Evolutionary conservation across 1,140 invertebrate genomes (phyloP).

Genomic region (Eciton burchellii): DNA sequence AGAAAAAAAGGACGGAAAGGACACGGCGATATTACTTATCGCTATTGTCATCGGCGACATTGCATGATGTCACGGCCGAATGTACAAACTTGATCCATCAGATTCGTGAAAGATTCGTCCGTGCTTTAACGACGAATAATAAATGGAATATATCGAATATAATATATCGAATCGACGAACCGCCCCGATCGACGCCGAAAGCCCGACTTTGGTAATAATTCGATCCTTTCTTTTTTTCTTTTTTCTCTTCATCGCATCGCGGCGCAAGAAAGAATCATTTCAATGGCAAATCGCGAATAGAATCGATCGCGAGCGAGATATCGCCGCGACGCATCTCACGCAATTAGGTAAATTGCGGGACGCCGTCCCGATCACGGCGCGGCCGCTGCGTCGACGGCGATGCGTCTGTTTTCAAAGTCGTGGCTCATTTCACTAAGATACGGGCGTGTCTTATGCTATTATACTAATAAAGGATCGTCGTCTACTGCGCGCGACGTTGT

Average conservation of each 20-base stretch:
- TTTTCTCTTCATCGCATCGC: no score
- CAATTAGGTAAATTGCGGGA: slow-evolving; percentile 11
- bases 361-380: neutral
- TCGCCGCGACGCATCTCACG: neutral
- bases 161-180: neutral
- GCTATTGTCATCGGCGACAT: no score
- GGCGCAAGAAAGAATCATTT: neutral
- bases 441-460: slow-evolving; percentile 45
- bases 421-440: slow-evolving; percentile 49
- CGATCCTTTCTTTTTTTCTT: no score
- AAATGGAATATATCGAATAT: neutral
- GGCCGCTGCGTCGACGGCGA: neutral
- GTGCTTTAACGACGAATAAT: no score
- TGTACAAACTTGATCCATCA: no score
- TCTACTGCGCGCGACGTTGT: slow-evolving; percentile 22
- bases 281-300: no score
- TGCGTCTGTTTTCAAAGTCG: slow-evolving; percentile 31
- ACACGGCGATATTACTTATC: no score
- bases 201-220: neutral
- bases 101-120: slow-evolving; percentile 3
- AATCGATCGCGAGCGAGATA: no score
- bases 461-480: slow-evolving; percentile 51
- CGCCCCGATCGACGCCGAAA: neutral
- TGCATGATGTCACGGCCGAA: no score
- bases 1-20: no score